Conservation (phyloP, 2,888 invertebrate genomes). For the Nematopogon swammerdamellus region DNA sequence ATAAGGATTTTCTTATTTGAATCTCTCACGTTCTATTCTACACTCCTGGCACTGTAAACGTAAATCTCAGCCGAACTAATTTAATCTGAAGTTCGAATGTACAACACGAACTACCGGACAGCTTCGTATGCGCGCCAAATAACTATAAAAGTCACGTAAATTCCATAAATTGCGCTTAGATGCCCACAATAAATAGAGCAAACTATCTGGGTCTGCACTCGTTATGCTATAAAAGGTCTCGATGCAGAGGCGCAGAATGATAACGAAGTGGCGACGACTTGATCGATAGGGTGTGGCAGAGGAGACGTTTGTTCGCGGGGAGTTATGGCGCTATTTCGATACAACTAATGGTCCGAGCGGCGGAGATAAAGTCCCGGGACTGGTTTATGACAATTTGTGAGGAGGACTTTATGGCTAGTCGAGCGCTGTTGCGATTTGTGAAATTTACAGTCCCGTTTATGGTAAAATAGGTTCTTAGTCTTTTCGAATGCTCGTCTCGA, state of each 20-base stretch:
- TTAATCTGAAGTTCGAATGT: too few relatives aligned
- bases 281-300: neutral
- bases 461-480: neutral
- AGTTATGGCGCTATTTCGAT: neutral
- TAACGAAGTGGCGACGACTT: neutral
- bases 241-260: neutral
- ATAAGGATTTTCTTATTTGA: too few relatives aligned
- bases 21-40: too few relatives aligned
- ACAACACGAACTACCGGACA: too few relatives aligned
- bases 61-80: too few relatives aligned
- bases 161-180: neutral
- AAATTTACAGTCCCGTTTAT: neutral
- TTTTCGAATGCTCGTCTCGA: too few relatives aligned
- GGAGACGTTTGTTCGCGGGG: neutral
- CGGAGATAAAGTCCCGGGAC: neutral
- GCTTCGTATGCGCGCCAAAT: neutral
- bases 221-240: neutral
- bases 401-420: neutral
- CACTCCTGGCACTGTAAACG: too few relatives aligned
- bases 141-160: neutral
- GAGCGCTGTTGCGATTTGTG: neutral
- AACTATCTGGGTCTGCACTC: neutral
- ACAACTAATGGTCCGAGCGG: neutral
- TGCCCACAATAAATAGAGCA: neutral
- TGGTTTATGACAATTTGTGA: neutral